Base-by-base conservation (phyloP, 64 coral and sea anemone genomes). In the Montipora efflorescens region DNA sequence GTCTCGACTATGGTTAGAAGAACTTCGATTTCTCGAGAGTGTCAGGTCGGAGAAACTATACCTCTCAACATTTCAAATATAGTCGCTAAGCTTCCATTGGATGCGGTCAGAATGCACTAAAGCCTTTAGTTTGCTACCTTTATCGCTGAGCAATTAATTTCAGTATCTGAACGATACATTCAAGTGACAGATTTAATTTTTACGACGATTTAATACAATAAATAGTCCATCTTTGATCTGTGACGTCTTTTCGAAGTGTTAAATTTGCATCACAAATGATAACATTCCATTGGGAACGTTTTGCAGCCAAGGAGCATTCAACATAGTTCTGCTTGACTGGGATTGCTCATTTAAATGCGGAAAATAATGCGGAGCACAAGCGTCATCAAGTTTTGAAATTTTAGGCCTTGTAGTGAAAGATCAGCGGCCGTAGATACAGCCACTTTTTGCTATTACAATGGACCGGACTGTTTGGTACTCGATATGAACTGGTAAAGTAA, bases 271-370 rank as follows among this genome's bases (percentile, higher is more conserved):
- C 49, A 83, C 57, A 83, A 64, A 85, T 67, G 57, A 47, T 46
- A 19, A 84, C 82, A 85, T 85, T 85, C 82, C 82, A 70, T 64
- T 48, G 66, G 82, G 82, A 85, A 50, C 47, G 46, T 22, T 36
- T 1, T 47, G 82, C 82, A 85, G 82, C 82, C 48, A 85, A 71
- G 82, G 18, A 71, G 64, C 9, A 4, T 19, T 45, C 74, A 19
- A 49, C 44, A 48, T 15, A 21, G 67, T 85, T 71, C 82, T 69
- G 82, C 82, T 47, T 85, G 62, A 71, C 7, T 85, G 82, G 14
- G 8, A 85, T 28, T 85, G 61, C 82, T 85, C 82, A 85, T 85
- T 85, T 85, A 16, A 85, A 85, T 85, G 82, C 82, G 82, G 82
- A 85, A 85, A 85, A 84, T 80, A 85, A 84, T 80, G 14, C 5